Evolutionary conservation across 2,888 invertebrate genomes (phyloP), one percentile per base, ranked within the genome.

Genomic region (Horisme vitalbata): DNA sequence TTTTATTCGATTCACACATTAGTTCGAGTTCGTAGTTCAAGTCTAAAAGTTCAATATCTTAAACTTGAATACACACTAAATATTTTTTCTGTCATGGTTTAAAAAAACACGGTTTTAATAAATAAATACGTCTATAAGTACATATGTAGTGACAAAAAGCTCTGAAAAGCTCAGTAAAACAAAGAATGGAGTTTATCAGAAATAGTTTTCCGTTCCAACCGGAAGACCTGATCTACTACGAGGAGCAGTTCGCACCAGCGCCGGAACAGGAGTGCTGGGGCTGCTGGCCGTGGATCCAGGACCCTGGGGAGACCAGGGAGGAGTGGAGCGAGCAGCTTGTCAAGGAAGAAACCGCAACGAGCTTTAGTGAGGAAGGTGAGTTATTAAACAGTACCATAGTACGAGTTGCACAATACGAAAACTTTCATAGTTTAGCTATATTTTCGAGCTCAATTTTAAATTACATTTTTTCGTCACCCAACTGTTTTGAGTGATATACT

Each of bases 271-370:
- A 54, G 45, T 49, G 41, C 26, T 49, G 44, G 41, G 27, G 44
- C 8, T 83, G 74, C 41, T 53, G 82, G 33, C 82, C 81, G 1
- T 71, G 82, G 59, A 68, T 71, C 44, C 83, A 79, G 47, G 83
- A 83, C 9, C 70, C 70, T 13, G 57, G 41, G 37, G 36, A 41
- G 24, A 6, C 33, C 18, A 24, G 47, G 12, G 44, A 44, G 41
- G 72, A 71, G 20, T 58, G 67, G 32, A 56, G 55, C 1, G 56
- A 58, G 12, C 41, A 45, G 45, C 44, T 26, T 4, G 37, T 38
- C 12, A 55, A 57, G 35, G 57, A 50, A n/a, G 54, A 38, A 35
- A 20, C 39, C 0, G 33, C 32, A 9, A 11, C 50, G 28, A 71
- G 61, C 41, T 63, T 74, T 33, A 66, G 63, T 37, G 82, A 83